Evolutionary conservation across 2,888 invertebrate species (phyloP).

Genomic region (Apamea sordens): DNA sequence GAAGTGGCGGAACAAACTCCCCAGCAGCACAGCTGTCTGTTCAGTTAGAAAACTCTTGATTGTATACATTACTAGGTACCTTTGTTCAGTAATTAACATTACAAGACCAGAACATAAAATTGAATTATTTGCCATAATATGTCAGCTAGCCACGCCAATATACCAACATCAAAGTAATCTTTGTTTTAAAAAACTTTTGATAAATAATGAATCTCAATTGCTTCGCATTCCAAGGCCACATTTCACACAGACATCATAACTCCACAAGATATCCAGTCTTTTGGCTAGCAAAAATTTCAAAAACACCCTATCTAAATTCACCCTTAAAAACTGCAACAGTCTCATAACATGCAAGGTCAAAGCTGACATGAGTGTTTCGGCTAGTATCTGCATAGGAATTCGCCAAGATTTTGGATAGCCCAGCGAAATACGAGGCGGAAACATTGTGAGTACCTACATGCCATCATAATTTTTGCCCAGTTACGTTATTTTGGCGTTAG

Average conservation of each 20-base stretch:
- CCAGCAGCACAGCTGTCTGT: no score
- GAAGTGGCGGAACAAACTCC: no score
- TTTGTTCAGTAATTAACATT: no score
- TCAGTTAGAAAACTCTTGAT: no score
- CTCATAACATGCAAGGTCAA: constrained; percentile 43
- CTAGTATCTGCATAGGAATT: constrained; percentile 54
- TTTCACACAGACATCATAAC: neutral
- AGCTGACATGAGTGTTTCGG: constrained; percentile 20
- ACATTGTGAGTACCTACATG: constrained; percentile 3
- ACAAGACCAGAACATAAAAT: no score
- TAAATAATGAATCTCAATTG: neutral
- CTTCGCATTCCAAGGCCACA: neutral
- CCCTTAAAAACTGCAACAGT: constrained; percentile 29
- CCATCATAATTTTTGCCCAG: constrained; percentile 36
- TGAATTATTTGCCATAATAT: no score
- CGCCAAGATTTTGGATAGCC: constrained; percentile 45
- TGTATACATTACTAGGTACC: no score
- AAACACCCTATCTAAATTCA: constrained; percentile 12
- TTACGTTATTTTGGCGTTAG: constrained; percentile 36
- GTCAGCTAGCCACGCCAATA: no score
- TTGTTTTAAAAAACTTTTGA: neutral
- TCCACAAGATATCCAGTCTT: neutral
- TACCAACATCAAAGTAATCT: neutral
- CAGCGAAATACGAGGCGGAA: constrained; percentile 32
- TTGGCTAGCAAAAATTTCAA: neutral